Evolutionary conservation across 2,888 invertebrate genomes (phyloP).

Genomic region (Ophonus ardosiacus): DNA sequence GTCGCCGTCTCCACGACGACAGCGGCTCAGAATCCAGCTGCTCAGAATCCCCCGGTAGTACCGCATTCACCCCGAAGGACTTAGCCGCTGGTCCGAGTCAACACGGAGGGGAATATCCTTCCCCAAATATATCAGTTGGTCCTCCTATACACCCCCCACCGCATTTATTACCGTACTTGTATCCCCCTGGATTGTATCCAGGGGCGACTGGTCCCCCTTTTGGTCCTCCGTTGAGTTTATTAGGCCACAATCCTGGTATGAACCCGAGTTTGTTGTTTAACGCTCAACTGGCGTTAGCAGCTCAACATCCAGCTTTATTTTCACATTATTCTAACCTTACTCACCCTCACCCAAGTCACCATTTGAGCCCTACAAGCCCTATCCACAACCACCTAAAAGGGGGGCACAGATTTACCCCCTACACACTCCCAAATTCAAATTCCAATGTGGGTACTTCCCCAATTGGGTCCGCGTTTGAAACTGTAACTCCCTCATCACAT

Average conservation of each 20-base stretch:
- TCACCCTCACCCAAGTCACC: conserved; percentile 79
- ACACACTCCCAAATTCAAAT: conserved; percentile 84
- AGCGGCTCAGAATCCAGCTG: conserved; percentile 86
- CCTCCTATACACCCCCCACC: conserved; percentile 95
- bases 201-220: conserved; percentile 80
- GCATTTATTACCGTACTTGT: conserved; percentile 93
- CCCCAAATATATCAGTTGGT: conserved; percentile 95
- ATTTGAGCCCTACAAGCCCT: conserved; percentile 78
- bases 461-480: conserved; percentile 91
- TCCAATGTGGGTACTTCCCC: conserved; percentile 77
- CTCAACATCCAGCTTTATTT: conserved; percentile 89
- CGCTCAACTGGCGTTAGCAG: conserved; percentile 91
- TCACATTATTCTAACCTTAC: conserved; percentile 82
- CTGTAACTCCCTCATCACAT: conserved; percentile 88
- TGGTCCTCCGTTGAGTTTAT: conserved; percentile 83
- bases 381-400: conserved; percentile 84
- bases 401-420: conserved; percentile 92
- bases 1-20: conserved; percentile 81
- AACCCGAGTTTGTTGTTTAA: conserved; percentile 92
- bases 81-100: conserved; percentile 78
- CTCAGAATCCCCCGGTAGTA: conserved; percentile 79
- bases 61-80: conserved; percentile 77
- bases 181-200: conserved; percentile 92
- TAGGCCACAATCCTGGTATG: conserved; percentile 81
- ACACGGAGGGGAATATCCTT: conserved; percentile 82